A percentile compares a stretch with the other conserved stretches of the same genome.
Evolutionary conservation across 2,797 vertebrate species (phyloP).

Genomic region (Lagocephalus sceleratus): DNA sequence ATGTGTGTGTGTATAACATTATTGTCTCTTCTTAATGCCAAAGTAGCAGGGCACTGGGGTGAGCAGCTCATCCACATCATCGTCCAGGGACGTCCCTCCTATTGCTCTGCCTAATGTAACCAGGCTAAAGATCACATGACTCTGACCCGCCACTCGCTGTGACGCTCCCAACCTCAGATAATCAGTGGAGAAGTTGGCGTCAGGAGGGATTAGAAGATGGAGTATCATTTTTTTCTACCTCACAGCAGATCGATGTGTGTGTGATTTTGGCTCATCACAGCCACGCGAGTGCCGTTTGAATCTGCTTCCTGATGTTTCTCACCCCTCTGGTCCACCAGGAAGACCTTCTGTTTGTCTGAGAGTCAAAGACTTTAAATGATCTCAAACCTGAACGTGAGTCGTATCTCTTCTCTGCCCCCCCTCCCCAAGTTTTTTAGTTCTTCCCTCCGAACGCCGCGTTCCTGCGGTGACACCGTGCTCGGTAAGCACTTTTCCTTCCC

Average conservation of each 20-base stretch:
- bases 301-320: background rate
- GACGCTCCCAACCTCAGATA: constrained; percentile 15
- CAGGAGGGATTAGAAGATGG: constrained; percentile 18
- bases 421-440: constrained; percentile 20
- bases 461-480: constrained; percentile 39
- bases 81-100: constrained; percentile 26
- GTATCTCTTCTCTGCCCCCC: constrained; percentile 16
- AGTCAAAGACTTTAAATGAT: no score
- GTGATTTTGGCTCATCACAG: constrained; percentile 13
- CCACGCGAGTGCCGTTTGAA: constrained; percentile 4
- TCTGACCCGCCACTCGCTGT: constrained; percentile 19
- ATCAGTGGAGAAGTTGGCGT: constrained; percentile 30
- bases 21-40: constrained; percentile 26
- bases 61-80: background rate
- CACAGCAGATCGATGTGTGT: constrained; percentile 39
- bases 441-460: constrained; percentile 10
- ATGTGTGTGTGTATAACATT: constrained; percentile 35
- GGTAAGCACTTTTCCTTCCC: constrained; percentile 51
- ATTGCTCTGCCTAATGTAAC: constrained; percentile 23
- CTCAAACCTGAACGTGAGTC: constrained; percentile 31
- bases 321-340: background rate
- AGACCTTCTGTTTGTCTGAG: background rate
- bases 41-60: no score
- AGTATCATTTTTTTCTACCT: constrained; percentile 9
- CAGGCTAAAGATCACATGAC: constrained; percentile 31